Evolutionary conservation across 2,113 vertebrate species (phyloP), one percentile per base, ranked within the genome.

Genomic region (Harpagus bidentatus): DNA sequence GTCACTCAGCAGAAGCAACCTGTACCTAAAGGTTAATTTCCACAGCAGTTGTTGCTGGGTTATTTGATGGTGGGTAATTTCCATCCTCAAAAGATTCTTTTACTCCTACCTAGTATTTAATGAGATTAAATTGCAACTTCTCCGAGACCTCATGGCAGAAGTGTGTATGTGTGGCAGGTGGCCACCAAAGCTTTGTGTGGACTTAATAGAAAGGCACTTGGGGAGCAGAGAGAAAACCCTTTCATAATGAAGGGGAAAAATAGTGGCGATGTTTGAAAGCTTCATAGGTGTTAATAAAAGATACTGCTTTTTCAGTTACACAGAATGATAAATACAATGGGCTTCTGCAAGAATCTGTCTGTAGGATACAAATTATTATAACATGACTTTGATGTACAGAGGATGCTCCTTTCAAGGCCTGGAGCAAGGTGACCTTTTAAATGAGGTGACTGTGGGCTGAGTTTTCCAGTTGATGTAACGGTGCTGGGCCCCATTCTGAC

Each of bases 21-120:
- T 82, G 23, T 91, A 83, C 79, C 92, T 86, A 91, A 94, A 97
- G 95, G 97, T 97, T 96, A 95, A 97, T 96, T 96, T 97, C 89
- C 90, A 0, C 91, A 95, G 91, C 31, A 0, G 88, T 95, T 96
- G 95, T 97, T 96, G 94, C 95, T 92, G 82, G 42, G 50, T 91
- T 96, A 36, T 96, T 96, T 96, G 95, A 97, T 90, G 71, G 43
- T 77, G 94, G 73, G 87, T 95, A 96, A 94, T 96, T 97, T 96
- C 86, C 26, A 4, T 65, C 71, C 78, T 96, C 84, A 93, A 96
- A 93, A 95, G 95, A 76, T 53, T 89, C 78, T 95, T 97, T 95
- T 96, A n/a, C 73, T 97, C 77, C 95, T 93, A 56, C 50, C 66
- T 87, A 88, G 86, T 81, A 65, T 96, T 86, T 96, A 96, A 97